Evolutionary conservation across 2,888 invertebrate genomes (phyloP).

Genomic region (Achlya flavicornis): DNA sequence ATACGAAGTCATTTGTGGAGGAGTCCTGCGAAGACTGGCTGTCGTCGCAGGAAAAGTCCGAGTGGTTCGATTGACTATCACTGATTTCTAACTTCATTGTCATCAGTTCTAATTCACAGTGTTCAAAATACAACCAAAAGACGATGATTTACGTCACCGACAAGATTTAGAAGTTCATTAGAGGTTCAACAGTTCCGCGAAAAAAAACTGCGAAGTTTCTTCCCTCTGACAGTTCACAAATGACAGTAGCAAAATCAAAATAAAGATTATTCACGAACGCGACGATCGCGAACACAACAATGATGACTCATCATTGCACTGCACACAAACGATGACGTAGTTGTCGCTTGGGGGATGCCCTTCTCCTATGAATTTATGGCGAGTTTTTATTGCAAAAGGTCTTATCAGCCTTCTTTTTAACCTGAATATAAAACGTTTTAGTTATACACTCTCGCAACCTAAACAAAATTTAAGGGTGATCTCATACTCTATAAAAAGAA

Average conservation of each 20-base stretch:
- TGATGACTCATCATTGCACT: conserved; percentile 76
- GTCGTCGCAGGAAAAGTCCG: conserved; percentile 83
- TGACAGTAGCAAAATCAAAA: conserved; percentile 65
- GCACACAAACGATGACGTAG: conserved; percentile 62
- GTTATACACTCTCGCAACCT: conserved; percentile 41
- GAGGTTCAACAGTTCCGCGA: conserved; percentile 37
- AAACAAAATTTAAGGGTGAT: conserved; percentile 69
- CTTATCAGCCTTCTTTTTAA: conserved; percentile 56
- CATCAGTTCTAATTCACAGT: conserved; percentile 60
- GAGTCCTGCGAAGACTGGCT: conserved; percentile 85
- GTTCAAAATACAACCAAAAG: conserved; percentile 15
- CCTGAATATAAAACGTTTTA: conserved; percentile 54
- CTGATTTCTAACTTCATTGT: conserved; percentile 85
- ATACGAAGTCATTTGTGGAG: conserved; percentile 76
- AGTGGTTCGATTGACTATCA: conserved; percentile 85
- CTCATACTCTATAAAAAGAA: conserved; percentile 67
- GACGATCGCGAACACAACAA: conserved; percentile 72
- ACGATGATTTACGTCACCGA: conserved; percentile 53
- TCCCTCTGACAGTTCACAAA: conserved; percentile 65
- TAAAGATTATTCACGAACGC: conserved; percentile 62
- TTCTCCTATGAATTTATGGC: conserved; percentile 68
- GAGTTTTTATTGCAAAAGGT: conserved; percentile 50
- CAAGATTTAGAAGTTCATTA: conserved; percentile 39
- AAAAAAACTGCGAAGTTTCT: conserved; percentile 51
- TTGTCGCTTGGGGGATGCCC: conserved; percentile 78